Evolutionary conservation across 2,113 vertebrate genomes (phyloP).

Genomic region (Xenopus tropicalis): UCB_Xtro_10.0 CM004451.2:66522001-66522500

Average conservation of each 20-base stretch:
- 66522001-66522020: constrained; percentile 47
- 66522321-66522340: constrained; percentile 1
- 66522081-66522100: constrained; percentile 31
- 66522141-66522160: neutral
- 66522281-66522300: constrained; percentile 35
- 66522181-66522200: neutral
- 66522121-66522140: neutral
- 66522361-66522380: constrained; percentile 10
- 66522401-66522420: constrained; percentile 33
- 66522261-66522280: constrained; percentile 31
- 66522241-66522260: neutral
- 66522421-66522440: constrained; percentile 8
- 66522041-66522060: constrained; percentile 39
- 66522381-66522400: constrained; percentile 20
- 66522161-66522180: neutral
- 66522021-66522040: constrained; percentile 47
- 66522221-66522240: constrained; percentile 15
- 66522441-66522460: constrained; percentile 31
- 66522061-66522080: neutral
- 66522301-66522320: constrained; percentile 33
- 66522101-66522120: neutral
- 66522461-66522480: constrained; percentile 16
- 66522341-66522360: constrained; percentile 42
- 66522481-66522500: constrained; percentile 1
- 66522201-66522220: constrained; percentile 6